Evolutionary conservation across 2,888 invertebrate species (phyloP).

Genomic region (Dione juno): DNA sequence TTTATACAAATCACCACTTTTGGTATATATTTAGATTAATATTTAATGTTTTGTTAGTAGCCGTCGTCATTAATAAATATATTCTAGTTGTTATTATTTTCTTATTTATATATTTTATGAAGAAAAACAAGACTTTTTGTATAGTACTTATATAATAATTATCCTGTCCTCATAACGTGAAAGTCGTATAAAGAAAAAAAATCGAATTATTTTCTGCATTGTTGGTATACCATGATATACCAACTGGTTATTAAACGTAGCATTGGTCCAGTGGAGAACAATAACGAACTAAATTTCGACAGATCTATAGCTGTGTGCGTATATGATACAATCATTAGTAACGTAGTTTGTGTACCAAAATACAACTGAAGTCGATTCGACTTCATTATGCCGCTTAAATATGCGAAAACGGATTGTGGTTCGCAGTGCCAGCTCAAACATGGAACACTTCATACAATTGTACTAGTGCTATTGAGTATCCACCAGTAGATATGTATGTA

Average conservation of each 20-base stretch:
- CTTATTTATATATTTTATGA: not conserved
- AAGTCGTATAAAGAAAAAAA: not conserved
- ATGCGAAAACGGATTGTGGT: conserved; percentile 29
- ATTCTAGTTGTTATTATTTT: not conserved
- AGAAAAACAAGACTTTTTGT: too few species aligned
- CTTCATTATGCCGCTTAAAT: conserved; percentile 26
- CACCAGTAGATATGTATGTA: too few species aligned
- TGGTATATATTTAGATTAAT: conserved; percentile 67
- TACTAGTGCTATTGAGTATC: conserved; percentile 5
- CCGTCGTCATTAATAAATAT: not conserved
- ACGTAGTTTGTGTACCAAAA: conserved; percentile 8
- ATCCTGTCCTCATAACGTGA: too few species aligned
- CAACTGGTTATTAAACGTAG: not conserved
- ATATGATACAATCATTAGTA: conserved; percentile 11
- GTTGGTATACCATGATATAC: too few species aligned
- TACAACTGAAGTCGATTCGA: conserved; percentile 6
- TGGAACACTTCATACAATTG: conserved; percentile 14
- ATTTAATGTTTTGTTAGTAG: conserved; percentile 2
- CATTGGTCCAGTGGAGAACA: not conserved
- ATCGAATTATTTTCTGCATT: too few species aligned
- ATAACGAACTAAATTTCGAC: not conserved
- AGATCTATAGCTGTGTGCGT: not conserved
- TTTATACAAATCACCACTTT: conserved; percentile 72
- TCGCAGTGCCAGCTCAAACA: conserved; percentile 16
- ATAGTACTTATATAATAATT: too few species aligned